Evolutionary conservation across 2,888 invertebrate genomes (phyloP), one percentile per base, ranked within the genome.

Genomic region (Caenorhabditis japonica): DNA sequence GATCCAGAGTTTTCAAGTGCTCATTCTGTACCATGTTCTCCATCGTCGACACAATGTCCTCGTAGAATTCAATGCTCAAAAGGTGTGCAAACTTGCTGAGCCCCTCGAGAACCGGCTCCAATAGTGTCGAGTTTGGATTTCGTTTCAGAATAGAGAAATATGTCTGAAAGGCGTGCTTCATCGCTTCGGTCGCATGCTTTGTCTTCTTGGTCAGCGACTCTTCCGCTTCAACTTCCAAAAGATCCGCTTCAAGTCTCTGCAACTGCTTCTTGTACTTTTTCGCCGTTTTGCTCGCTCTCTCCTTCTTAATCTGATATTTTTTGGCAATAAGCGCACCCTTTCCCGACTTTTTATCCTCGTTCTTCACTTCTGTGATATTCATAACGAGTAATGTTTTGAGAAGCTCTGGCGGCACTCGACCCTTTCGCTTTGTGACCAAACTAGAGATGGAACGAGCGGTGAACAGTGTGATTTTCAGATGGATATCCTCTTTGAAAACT

Each of bases 61-160:
- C 92, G 89, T 96, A 97, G 90, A 94, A 97, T 80, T 97, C 96
- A 77, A 97, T 88, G 89, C 94, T 97, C 77, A 99, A 95, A 49
- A 96, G 93, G 89, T 96, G 95, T 0, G 96, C 94, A 90, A 94
- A 97, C 87, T 95, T 95, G 84, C 82, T 89, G 13, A 99, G 90
- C 30, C 97, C 78, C 87, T 94, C 93, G 1, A 99, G 90, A 38
- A 94, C 94, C 0, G 93, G 92, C 10, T 93, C 92, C 4, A 99
- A 90, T 23, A 96, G 90, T 73, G 91, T 91, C 0, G 93, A 92
- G 56, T 91, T 91, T 17, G 86, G 85, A 83, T 83, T 83, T 38
- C 85, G 58, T 92, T 92, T 97, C 72, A 99, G 90, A 82, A 97
- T 92, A 38, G 95, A 91, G 89, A 99, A 97, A 89, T 95, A 97